phyloP scores from a whole-genome alignment of 2,888 invertebrate genomes.

The Conus canariensis region DNA sequence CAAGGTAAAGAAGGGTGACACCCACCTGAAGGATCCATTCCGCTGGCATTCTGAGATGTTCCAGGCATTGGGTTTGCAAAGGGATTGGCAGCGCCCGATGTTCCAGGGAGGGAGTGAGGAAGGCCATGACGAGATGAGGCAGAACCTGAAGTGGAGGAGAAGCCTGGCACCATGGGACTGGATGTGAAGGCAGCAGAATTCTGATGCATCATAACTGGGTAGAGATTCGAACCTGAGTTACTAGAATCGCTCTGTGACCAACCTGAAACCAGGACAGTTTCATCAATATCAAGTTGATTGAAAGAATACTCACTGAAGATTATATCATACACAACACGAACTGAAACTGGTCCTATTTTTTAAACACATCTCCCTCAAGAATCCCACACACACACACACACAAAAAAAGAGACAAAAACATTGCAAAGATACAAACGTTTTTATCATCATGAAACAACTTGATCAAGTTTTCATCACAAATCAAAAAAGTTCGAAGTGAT shows the following conservation, averaged over 20 bases:
- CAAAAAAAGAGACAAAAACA: too few relatives aligned
- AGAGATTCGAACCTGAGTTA: conserved; percentile 31
- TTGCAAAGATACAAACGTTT: too few relatives aligned
- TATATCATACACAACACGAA: background rate
- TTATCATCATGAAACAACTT: too few relatives aligned
- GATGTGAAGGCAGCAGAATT: conserved; percentile 23
- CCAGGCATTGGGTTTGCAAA: conserved; percentile 29
- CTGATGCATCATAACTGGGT: conserved; percentile 27
- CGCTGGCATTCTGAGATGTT: background rate
- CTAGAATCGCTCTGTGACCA: conserved; percentile 32
- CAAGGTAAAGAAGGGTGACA: background rate
- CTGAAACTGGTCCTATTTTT: too few relatives aligned
- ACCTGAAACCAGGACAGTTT: background rate
- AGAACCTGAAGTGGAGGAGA: conserved; percentile 11
- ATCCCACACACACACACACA: too few relatives aligned
- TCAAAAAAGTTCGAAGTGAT: too few relatives aligned
- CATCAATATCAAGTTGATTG: background rate
- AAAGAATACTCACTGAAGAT: too few relatives aligned
- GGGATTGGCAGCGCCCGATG: conserved; percentile 4
- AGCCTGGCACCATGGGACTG: conserved; percentile 12
- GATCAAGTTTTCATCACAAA: too few relatives aligned
- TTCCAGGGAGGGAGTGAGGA: conserved; percentile 25
- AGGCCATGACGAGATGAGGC: background rate
- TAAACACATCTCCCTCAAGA: too few relatives aligned
- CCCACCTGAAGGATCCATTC: conserved; percentile 33